These are phyloP conservation scores for Phengaris arion DNA, from an alignment of 2,888 invertebrate species.

Conservation along the genomic window DNA sequence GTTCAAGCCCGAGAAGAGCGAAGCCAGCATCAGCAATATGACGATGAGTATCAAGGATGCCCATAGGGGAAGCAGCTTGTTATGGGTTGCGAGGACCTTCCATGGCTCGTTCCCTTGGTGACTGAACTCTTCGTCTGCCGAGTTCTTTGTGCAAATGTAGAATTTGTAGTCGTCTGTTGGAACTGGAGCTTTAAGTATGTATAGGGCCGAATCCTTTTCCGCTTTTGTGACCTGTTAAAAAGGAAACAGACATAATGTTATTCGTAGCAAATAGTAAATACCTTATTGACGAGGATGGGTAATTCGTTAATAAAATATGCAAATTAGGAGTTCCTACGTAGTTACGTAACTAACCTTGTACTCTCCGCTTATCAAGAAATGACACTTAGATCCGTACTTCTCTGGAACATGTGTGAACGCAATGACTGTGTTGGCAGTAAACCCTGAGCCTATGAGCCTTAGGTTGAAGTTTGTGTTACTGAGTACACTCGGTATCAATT, in stretches of 20 bases:
- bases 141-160: slow-evolving; percentile 64
- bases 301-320: not conserved
- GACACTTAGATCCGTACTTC: slow-evolving; percentile 48
- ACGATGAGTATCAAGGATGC: slow-evolving; percentile 85
- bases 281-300: not conserved
- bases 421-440: slow-evolving; percentile 54
- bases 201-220: slow-evolving; percentile 52
- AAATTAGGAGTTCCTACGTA: not conserved
- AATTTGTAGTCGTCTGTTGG: slow-evolving; percentile 59
- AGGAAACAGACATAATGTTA: not conserved
- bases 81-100: slow-evolving; percentile 84
- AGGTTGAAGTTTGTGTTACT: slow-evolving; percentile 53
- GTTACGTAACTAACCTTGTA: slow-evolving; percentile 51
- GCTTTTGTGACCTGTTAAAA: slow-evolving; percentile 48
- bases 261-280: not conserved
- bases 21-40: slow-evolving; percentile 90
- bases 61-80: slow-evolving; percentile 89
- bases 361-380: slow-evolving; percentile 53
- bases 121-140: slow-evolving; percentile 58
- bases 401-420: slow-evolving; percentile 60
- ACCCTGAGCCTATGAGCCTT: slow-evolving; percentile 63
- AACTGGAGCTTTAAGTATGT: slow-evolving; percentile 56
- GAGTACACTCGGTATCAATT: slow-evolving; percentile 63
- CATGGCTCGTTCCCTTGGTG: slow-evolving; percentile 84
- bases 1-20: slow-evolving; percentile 97